Base-by-base conservation (phyloP, 2,113 vertebrate species). In the Copsychus sechellarum region DNA sequence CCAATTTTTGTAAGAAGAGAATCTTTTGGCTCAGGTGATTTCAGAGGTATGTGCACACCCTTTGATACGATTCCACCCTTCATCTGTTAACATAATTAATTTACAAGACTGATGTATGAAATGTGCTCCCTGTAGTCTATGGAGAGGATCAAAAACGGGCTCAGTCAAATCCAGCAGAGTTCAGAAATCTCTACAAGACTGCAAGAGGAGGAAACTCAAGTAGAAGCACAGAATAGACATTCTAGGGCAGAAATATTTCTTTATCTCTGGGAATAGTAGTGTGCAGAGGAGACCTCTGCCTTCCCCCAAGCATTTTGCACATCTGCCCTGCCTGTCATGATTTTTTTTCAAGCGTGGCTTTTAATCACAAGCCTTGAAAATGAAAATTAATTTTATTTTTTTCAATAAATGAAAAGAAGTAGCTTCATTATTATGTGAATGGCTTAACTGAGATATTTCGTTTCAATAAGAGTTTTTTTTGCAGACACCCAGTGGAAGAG, bases 51-150 rank as follows among this genome's bases (percentile, higher is more conserved):
- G 28, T 38, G 43, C 43, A 71, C 33, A 14, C 20, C 43, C 47
- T 91, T 67, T 90, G 31, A 87, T 82, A 34, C 8, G 26, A 70
- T 64, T 87, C 48, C 26, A 72, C 42, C 36, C 40, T 73, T 88
- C 50, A 53, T 77, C 58, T 82, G 34, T 81, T 90, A 76, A 61
- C 25, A 36, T 87, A 88, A 90, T 81, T 92, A 91, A 91, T 91
- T 87, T 88, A 92, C 24, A 42, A 62, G 29, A 71, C 4, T 33
- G 28, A 82, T 78, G 31, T 78, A 61, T 61, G 66, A 85, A 51
- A 50, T 85, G 24, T 48, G 45, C 31, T 90, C 40, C 47, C 45
- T 61, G 43, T 79, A 40, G 57, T 36, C 65, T 72, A 17, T 7
- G 57, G 26, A 47, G 43, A 89, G 34, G 51, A 91, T 87, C n/a